phyloP scores from a whole-genome alignment of 2,113 vertebrate genomes.

The Cranoglanis bouderius region DNA sequence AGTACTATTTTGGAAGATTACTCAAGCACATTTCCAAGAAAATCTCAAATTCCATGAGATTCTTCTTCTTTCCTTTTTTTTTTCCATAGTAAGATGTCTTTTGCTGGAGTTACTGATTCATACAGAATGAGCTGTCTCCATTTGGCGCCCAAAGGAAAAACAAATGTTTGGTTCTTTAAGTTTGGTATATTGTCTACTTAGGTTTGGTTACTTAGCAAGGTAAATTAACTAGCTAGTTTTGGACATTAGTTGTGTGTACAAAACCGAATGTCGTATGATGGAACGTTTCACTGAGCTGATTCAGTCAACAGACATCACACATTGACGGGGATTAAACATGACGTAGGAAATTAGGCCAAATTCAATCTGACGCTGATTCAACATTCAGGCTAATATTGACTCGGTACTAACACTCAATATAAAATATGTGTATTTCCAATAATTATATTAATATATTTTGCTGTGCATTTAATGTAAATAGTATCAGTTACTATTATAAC shows the following conservation, averaged over 20 bases:
- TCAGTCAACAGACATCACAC: background rate
- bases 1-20: background rate
- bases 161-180: no score
- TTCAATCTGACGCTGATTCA: background rate
- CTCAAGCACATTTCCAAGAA: background rate
- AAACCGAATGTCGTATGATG: background rate
- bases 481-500: background rate
- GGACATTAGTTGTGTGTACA: no score
- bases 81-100: background rate
- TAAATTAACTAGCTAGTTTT: no score
- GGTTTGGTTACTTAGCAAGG: no score
- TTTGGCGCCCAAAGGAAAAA: no score
- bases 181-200: no score
- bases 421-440: background rate
- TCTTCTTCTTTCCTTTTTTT: no score
- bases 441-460: background rate
- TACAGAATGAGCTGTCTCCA: no score
- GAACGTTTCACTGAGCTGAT: background rate
- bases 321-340: background rate
- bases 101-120: no score
- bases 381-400: background rate
- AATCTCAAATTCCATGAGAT: no score
- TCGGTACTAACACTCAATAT: background rate
- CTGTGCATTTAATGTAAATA: background rate
- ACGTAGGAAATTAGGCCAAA: background rate